These are phyloP conservation scores for Aspidapion aeneum DNA, from an alignment of 2,888 invertebrate species.

Conservation along the genomic window DNA sequence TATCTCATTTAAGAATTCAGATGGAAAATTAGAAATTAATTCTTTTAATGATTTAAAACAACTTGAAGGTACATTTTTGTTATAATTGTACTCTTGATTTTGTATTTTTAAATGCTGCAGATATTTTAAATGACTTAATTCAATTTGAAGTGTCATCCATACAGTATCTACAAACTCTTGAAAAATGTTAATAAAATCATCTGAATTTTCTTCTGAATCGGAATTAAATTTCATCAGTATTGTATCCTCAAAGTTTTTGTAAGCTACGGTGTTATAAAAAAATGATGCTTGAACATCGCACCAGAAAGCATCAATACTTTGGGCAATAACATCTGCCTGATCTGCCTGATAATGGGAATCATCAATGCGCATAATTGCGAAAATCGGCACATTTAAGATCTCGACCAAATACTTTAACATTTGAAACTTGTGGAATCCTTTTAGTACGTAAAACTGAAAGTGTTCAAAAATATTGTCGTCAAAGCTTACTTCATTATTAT, in stretches of 20 bases:
- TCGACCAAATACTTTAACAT: conserved; percentile 26
- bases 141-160: conserved; percentile 31
- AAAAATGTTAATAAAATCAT: conserved; percentile 13
- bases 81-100: conserved; percentile 18
- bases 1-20: conserved; percentile 27
- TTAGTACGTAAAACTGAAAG: conserved; percentile 32
- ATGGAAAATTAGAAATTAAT: conserved; percentile 27
- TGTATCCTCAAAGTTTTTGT: conserved; percentile 29
- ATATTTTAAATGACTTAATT: conserved; percentile 34
- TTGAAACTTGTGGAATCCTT: conserved; percentile 28
- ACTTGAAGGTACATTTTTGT: conserved; percentile 16
- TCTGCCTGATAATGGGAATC: neutral
- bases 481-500: conserved; percentile 29
- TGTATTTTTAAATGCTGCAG: conserved; percentile 29
- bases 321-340: neutral
- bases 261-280: conserved; percentile 22
- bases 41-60: conserved; percentile 29
- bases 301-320: conserved; percentile 20
- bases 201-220: neutral
- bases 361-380: conserved; percentile 24
- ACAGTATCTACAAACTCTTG: conserved; percentile 29
- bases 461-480: conserved; percentile 34
- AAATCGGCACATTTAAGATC: conserved; percentile 25
- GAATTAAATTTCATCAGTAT: conserved; percentile 29
- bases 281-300: conserved; percentile 17